Evolutionary conservation across 1,140 invertebrate genomes (phyloP).

Genomic region (Stratiolaelaps scimitus): DNA sequence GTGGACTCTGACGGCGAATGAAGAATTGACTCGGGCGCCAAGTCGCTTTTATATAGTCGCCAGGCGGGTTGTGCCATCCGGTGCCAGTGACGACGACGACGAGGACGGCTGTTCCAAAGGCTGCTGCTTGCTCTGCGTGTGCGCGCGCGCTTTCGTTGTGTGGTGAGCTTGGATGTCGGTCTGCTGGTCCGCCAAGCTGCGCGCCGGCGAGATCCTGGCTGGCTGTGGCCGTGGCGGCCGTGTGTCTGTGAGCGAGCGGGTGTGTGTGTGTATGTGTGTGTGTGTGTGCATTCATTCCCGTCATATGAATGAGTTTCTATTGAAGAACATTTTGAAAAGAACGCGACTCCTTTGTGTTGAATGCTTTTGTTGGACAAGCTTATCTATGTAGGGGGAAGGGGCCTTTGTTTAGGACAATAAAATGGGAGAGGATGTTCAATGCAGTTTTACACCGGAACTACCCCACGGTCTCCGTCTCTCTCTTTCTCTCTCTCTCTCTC

Average conservation of each 20-base stretch:
- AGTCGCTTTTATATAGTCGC: conserved; percentile 28
- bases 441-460: conserved; percentile 29
- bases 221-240: too few relatives aligned
- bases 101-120: conserved; percentile 23
- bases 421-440: conserved; percentile 29
- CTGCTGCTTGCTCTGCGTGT: background rate
- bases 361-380: conserved; percentile 29
- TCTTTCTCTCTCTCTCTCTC: background rate
- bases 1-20: conserved; percentile 17
- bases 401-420: conserved; percentile 29
- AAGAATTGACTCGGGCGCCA: conserved; percentile 26
- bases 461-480: conserved; percentile 5
- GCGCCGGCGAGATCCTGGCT: too few relatives aligned
- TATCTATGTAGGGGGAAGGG: conserved; percentile 21
- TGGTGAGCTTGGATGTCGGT: too few relatives aligned
- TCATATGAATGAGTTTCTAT: conserved; percentile 29
- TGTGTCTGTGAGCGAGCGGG: too few relatives aligned
- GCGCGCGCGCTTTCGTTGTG: too few relatives aligned
- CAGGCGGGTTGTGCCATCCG: background rate
- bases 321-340: conserved; percentile 29
- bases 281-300: conserved; percentile 28
- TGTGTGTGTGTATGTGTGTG: background rate
- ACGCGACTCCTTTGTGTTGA: conserved; percentile 29
- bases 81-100: background rate
- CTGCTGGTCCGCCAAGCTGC: too few relatives aligned